Base-by-base conservation (phyloP, 2,888 invertebrate genomes). In the Invenusta paracnida region DNA sequence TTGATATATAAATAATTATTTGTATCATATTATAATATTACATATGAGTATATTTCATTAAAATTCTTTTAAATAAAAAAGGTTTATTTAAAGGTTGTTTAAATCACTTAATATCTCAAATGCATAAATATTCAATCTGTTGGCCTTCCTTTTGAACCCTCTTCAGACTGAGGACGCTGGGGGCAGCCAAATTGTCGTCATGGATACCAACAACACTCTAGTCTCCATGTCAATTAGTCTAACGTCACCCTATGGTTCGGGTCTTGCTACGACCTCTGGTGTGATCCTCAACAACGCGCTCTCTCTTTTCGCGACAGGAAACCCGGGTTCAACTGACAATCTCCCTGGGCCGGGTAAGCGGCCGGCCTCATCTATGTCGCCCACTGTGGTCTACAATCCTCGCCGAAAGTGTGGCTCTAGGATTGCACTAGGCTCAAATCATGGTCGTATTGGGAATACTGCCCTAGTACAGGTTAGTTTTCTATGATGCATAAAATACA, bases 381-480 rank as follows among this genome's bases (percentile, higher is more conserved):
- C 83, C 2, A 27, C 31, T 27, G 31, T 83, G 1, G 83, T 83
- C 2, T 83, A 83, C 28, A 83, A 83, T n/a, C 48, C 48, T 25
- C 29, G 31, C 27, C 29, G 83, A 30, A 83, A 25, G n/a, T 83
- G 83, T 30, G 83, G 83, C 30, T 27, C 48, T 29, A 30, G 83
- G 2, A 31, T 83, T 29, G 66, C n/a, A 1, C 25, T 83, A 17
- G 83, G 83, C 1, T 30, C 27, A 17, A 28, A 83, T 83, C 83
- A 31, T 67, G 83, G 83, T 1, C 27, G 31, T 1, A 0, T 1
- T 5, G 30, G 31, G 48, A n/a, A 27, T 67, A 83, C 83, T 30
- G 83, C 30, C 5, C 29, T 31, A 31, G 17, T 83, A 23, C 83
- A 83, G 48, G 83, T 83, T n/a, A n/a, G n/a, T n/a, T n/a, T n/a